Percentiles rank a stretch among this genome's conserved stretches.
These are phyloP conservation scores for Dendrolimus punctatus DNA, from an alignment of 1,140 invertebrate species.

Conservation along the genomic window DNA sequence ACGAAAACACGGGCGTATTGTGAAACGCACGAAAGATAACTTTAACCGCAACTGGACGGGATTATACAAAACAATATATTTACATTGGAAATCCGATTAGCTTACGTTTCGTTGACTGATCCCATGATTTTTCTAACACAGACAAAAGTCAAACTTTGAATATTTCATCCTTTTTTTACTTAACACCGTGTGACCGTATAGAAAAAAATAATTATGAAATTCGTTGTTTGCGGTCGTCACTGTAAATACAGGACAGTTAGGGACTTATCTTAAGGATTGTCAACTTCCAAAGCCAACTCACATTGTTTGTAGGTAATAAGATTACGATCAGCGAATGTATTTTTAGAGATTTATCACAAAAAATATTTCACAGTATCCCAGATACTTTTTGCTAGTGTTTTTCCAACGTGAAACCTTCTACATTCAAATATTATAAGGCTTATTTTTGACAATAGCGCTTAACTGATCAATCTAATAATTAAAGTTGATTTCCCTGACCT, in stretches of 20 bases:
- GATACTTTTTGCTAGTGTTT: no score
- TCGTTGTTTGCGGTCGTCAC: slow-evolving; percentile 32
- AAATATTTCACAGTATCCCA: slow-evolving; percentile 2
- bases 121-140: slow-evolving; percentile 24
- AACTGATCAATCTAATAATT: no score
- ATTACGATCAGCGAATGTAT: slow-evolving; percentile 23
- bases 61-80: slow-evolving; percentile 46
- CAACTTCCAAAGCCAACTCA: slow-evolving; percentile 19
- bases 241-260: not conserved
- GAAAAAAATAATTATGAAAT: slow-evolving; percentile 36
- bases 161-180: slow-evolving; percentile 23
- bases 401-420: no score
- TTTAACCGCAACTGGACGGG: slow-evolving; percentile 38
- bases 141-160: slow-evolving; percentile 22
- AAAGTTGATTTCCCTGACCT: no score
- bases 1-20: slow-evolving; percentile 4
- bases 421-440: no score
- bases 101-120: slow-evolving; percentile 31
- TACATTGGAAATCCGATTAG: slow-evolving; percentile 57
- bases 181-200: slow-evolving; percentile 23
- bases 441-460: no score
- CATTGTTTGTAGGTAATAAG: slow-evolving; percentile 34
- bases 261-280: not conserved
- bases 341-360: slow-evolving; percentile 8
- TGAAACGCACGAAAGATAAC: slow-evolving; percentile 7